These are phyloP conservation scores for Myripristis murdjan DNA, from an alignment of 2,797 vertebrate species.

Conservation along the genomic window DNA sequence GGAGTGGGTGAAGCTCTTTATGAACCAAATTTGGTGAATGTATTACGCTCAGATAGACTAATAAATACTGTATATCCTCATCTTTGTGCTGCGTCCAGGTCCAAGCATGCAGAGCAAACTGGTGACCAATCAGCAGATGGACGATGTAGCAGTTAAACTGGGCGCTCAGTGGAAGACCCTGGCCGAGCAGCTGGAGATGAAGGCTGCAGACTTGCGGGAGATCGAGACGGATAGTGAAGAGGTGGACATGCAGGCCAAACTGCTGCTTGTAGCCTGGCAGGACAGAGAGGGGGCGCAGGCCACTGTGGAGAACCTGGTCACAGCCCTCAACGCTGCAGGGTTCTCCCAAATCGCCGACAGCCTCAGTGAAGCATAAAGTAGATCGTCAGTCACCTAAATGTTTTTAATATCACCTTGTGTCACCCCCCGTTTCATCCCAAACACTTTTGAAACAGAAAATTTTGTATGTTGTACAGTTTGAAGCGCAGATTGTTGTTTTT, in stretches of 20 bases:
- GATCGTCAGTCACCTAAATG: neutral
- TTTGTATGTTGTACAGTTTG: constrained; percentile 60
- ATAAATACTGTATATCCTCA: no score
- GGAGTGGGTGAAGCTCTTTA: no score
- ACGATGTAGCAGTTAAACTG: constrained; percentile 91
- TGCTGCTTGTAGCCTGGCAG: constrained; percentile 97
- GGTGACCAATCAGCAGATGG: constrained; percentile 93
- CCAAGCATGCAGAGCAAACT: constrained; percentile 93
- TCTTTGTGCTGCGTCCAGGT: constrained; percentile 78
- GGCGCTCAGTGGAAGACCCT: constrained; percentile 92
- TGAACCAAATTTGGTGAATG: no score
- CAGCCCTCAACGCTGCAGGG: constrained; percentile 88
- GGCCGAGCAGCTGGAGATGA: constrained; percentile 94
- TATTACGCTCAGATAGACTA: no score
- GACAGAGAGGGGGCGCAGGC: constrained; percentile 94
- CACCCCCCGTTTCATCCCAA: constrained; percentile 52
- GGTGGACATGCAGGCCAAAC: constrained; percentile 93
- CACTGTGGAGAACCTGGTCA: constrained; percentile 89
- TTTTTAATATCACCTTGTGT: constrained; percentile 7
- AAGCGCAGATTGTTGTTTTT: constrained; percentile 37
- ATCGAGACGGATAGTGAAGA: constrained; percentile 96
- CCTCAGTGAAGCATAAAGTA: constrained; percentile 84
- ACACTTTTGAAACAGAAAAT: constrained; percentile 33
- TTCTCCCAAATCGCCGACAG: constrained; percentile 89
- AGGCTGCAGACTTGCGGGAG: constrained; percentile 91